Percentiles rank a stretch among this genome's conserved stretches.
phyloP scores from a whole-genome alignment of 1,140 invertebrate species.

The Heliconius melpomene region DNA sequence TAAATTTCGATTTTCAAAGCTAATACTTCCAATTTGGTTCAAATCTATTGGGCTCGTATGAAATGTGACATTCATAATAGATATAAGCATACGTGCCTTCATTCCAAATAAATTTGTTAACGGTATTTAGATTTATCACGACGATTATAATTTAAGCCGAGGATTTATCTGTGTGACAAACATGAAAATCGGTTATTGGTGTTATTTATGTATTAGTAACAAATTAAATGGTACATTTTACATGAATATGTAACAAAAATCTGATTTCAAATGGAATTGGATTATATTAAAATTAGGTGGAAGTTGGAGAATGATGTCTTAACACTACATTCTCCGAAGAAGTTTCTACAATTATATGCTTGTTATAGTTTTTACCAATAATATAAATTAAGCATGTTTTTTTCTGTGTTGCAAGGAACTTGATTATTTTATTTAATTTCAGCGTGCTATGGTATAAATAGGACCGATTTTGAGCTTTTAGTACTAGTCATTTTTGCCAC shows the following conservation, averaged over 20 bases:
- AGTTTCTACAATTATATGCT: too few relatives aligned
- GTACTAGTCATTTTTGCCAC: too few relatives aligned
- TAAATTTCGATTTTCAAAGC: background rate
- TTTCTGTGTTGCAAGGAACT: too few relatives aligned
- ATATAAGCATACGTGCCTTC: conserved; percentile 22
- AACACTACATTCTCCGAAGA: too few relatives aligned
- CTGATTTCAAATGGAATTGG: too few relatives aligned
- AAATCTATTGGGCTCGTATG: background rate
- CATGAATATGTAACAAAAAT: background rate
- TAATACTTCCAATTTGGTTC: background rate
- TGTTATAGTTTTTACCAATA: too few relatives aligned
- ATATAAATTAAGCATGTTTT: too few relatives aligned
- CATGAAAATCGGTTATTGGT: conserved; percentile 7
- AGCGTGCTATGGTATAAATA: too few relatives aligned
- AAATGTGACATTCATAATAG: conserved; percentile 21
- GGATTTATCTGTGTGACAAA: conserved; percentile 18
- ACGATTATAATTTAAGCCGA: conserved; percentile 29
- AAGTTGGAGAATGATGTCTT: too few relatives aligned
- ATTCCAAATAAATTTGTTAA: conserved; percentile 30
- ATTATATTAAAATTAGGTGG: too few relatives aligned
- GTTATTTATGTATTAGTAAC: conserved; percentile 16
- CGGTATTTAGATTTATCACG: conserved; percentile 29
- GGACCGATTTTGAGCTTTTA: too few relatives aligned
- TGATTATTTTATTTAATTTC: too few relatives aligned
- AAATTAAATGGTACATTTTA: background rate